These are phyloP conservation scores for Netelia inedita DNA, from an alignment of 2,888 invertebrate species.

Conservation along the genomic window DNA sequence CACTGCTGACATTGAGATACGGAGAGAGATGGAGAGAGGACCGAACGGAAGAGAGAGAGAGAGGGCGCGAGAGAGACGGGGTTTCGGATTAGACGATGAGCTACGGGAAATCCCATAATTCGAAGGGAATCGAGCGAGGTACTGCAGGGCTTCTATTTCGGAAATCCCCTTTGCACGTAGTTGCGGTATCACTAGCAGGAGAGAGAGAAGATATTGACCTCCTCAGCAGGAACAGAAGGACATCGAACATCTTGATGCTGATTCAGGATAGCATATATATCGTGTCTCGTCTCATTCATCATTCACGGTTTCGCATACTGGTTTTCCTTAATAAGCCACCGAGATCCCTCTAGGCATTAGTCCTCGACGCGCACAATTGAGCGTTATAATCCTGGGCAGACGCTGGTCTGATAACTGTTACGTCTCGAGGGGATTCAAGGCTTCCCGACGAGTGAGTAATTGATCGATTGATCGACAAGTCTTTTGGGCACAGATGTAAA, in stretches of 20 bases:
- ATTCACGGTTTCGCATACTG: slow-evolving; percentile 59
- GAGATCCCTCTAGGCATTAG: slow-evolving; percentile 27
- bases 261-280: slow-evolving; percentile 49
- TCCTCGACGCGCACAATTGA: slow-evolving; percentile 36
- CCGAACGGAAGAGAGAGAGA: slow-evolving; percentile 17
- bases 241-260: slow-evolving; percentile 63
- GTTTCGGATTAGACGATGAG: background rate
- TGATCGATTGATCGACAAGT: background rate
- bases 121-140: slow-evolving; percentile 44
- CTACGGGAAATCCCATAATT: slow-evolving; percentile 44
- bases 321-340: slow-evolving; percentile 29
- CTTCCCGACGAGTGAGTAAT: slow-evolving; percentile 8
- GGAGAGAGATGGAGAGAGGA: slow-evolving; percentile 2
- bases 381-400: slow-evolving; percentile 19
- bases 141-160: slow-evolving; percentile 18
- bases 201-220: slow-evolving; percentile 13
- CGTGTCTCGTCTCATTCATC: slow-evolving; percentile 57
- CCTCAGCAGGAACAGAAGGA: slow-evolving; percentile 42
- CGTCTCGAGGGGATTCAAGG: slow-evolving; percentile 7
- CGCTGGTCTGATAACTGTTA: slow-evolving; percentile 14
- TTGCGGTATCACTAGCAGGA: background rate
- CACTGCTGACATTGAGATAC: slow-evolving; percentile 22
- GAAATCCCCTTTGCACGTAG: background rate
- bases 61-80: background rate
- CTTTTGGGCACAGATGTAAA: background rate